A percentile compares a stretch with the other conserved stretches of the same genome.
Conservation (phyloP, 2,888 invertebrate species). For the Ashinkailepas kermadecensis region DNA sequence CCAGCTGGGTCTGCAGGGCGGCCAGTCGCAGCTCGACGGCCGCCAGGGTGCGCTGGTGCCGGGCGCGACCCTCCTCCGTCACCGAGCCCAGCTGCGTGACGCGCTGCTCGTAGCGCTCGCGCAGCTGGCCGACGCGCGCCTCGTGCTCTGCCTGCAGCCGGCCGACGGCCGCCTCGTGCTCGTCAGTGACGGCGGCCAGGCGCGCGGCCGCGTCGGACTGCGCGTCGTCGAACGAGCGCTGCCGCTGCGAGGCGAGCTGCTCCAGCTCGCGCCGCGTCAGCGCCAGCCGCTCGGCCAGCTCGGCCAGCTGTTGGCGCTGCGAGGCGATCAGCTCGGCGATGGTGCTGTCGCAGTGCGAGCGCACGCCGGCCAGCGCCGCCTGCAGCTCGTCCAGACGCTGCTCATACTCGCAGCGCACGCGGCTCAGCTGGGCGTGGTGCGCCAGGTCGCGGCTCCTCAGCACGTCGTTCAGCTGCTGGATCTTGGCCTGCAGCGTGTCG, state of each 20-base stretch:
- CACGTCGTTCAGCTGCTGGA: neutral
- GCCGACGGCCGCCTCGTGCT: neutral
- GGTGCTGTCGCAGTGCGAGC: neutral
- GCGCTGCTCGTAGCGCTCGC: constrained; percentile 3
- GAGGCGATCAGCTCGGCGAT: neutral
- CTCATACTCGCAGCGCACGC: constrained; percentile 3
- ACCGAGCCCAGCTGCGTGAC: neutral
- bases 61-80: neutral
- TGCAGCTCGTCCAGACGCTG: constrained; percentile 2
- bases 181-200: constrained; percentile 3
- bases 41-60: constrained; percentile 13
- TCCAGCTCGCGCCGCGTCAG: constrained; percentile 7
- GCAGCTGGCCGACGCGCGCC: neutral
- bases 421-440: constrained; percentile 12
- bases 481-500: constrained; percentile 6
- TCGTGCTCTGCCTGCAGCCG: neutral
- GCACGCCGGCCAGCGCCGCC: neutral
- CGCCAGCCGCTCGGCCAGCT: neutral
- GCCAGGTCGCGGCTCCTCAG: constrained; percentile 6
- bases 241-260: constrained; percentile 5
- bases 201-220: neutral
- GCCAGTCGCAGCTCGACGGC: neutral
- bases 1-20: constrained; percentile 1
- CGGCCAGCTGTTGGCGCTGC: constrained; percentile 10
- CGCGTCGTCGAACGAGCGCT: neutral